phyloP scores from a whole-genome alignment of 2,797 vertebrate genomes.

The Lepidocolaptes lacrymiger region DNA sequence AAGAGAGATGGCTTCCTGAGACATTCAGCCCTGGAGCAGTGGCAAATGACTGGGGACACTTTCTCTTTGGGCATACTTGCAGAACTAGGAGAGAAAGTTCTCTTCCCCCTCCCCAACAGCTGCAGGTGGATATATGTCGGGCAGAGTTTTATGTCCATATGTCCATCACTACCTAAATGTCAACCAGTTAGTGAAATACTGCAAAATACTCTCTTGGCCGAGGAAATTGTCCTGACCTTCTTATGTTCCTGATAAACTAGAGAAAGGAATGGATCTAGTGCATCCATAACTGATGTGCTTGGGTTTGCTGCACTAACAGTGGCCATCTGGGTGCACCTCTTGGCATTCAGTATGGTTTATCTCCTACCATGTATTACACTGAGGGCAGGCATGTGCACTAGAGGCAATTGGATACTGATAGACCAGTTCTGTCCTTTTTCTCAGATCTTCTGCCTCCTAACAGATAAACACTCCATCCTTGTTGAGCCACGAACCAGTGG shows the following conservation, averaged over 20 bases:
- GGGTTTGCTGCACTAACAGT: background rate
- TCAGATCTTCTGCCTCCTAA: background rate
- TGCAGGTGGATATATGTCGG: background rate
- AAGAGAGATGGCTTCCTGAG: background rate
- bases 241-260: background rate
- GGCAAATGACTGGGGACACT: background rate
- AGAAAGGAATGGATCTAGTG: background rate
- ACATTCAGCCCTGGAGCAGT: background rate
- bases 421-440: background rate
- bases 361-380: background rate
- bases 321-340: background rate
- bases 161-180: background rate
- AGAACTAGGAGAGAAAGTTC: background rate
- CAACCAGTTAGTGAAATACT: background rate
- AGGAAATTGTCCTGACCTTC: background rate
- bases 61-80: background rate
- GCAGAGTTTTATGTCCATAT: background rate
- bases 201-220: background rate
- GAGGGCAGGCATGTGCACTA: accelerated
- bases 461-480: background rate
- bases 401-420: background rate
- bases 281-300: background rate
- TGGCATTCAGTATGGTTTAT: background rate
- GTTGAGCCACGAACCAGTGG: accelerated
- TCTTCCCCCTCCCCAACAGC: background rate